Conservation (phyloP, 2,888 invertebrate genomes). For the Apamea anceps region DNA sequence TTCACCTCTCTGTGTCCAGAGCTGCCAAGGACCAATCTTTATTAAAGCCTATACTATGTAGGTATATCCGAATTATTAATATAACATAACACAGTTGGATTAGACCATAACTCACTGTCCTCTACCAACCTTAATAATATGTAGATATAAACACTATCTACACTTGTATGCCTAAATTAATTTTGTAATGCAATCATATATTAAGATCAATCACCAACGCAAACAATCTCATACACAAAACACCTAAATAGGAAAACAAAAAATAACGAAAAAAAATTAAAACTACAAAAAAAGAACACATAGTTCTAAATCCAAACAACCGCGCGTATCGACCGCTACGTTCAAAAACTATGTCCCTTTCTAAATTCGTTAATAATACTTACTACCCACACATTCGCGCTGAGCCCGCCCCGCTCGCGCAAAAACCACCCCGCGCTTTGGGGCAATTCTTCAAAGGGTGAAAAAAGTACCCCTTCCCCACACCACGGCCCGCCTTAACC, state of each 20-base stretch:
- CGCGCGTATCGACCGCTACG: constrained; percentile 73
- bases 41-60: too few species aligned
- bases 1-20: not conserved
- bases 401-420: constrained; percentile 74
- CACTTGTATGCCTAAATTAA: too few species aligned
- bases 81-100: not conserved
- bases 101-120: not conserved
- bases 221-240: not conserved
- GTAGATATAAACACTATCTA: too few species aligned
- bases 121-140: not conserved
- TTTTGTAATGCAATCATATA: not conserved
- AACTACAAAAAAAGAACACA: constrained; percentile 55
- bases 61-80: not conserved
- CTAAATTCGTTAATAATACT: constrained; percentile 86
- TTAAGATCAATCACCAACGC: not conserved
- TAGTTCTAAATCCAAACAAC: constrained; percentile 69
- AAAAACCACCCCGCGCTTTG: constrained; percentile 86
- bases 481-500: constrained; percentile 85
- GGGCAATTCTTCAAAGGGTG: constrained; percentile 90
- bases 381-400: constrained; percentile 81
- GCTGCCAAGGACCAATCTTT: not conserved
- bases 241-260: not conserved
- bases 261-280: constrained; percentile 19
- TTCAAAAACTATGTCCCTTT: constrained; percentile 88
- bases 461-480: constrained; percentile 83